Evolutionary conservation across 2,888 invertebrate species (phyloP), one percentile per base, ranked within the genome.

Genomic region (Drosophila colorata): DNA sequence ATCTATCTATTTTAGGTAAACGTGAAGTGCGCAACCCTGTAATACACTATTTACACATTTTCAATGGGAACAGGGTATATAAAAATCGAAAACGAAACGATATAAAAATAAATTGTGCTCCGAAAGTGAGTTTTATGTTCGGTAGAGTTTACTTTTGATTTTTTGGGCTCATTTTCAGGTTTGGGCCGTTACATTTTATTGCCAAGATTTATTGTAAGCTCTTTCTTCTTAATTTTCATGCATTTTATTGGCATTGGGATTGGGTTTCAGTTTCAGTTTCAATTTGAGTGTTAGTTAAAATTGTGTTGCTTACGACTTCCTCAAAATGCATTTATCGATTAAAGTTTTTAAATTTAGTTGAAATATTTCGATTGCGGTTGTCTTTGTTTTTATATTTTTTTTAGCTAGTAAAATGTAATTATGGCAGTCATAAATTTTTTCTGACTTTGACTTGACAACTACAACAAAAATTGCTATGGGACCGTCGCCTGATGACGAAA

Each of bases 61-160:
- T 0, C 0, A 37, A 13, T 16, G 2, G 20, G 0, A 37, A 18
- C 31, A 64, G 61, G 51, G 66, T 49, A 63, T 48, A 7, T 2
- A 41, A 56, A 33, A 60, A 75, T 47, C 53, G 71, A 35, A 53
- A 58, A 56, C 46, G 56, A 64, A 74, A 71, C 56, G 56, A 47
- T 71, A 60, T 52, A 66, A 57, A 75, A 75, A 80, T 80, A 72
- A 75, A 81, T 80, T 73, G 70, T 65, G 60, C 51, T 61, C 41
- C 41, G 76, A 81, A 82, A 77, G 71, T 82, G 38, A 63, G 52
- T 79, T 82, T 77, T 57, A 74, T 74, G 70, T 28, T 67, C 53
- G 51, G 56, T 25, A 63, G 58, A 16, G 28, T 33, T 33, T 33
- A 11, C 51, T 56, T 69, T 49, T 43, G 33, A 37, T 44, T 25